Percentiles rank a stretch among this genome's conserved stretches.
Conservation (phyloP, 2,113 vertebrate species). For the Crotalus tigris region DNA sequence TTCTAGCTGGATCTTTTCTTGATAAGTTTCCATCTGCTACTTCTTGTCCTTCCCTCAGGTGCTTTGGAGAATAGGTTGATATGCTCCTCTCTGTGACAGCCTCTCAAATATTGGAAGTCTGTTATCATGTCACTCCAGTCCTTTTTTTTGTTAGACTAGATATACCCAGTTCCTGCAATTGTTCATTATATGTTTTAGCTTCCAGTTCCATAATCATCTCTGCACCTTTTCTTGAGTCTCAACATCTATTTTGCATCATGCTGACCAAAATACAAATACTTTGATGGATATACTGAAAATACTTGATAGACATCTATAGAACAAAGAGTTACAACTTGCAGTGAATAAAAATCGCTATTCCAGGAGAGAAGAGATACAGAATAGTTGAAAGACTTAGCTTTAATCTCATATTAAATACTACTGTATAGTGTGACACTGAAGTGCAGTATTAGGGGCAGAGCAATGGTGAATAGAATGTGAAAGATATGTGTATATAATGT, state of each 20-base stretch:
- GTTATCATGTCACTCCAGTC: no score
- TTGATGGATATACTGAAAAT: neutral
- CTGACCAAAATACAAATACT: neutral
- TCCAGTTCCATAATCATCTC: neutral
- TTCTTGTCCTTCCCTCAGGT: no score
- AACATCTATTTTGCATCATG: neutral
- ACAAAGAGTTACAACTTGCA: neutral
- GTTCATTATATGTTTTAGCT: neutral
- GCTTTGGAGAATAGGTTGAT: no score
- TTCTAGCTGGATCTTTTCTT: no score
- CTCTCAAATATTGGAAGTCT: neutral
- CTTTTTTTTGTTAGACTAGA: neutral
- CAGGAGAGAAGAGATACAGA: no score
- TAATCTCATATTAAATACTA: neutral
- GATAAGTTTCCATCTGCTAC: no score
- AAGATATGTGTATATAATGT: no score
- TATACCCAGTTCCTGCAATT: neutral
- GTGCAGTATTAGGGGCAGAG: no score
- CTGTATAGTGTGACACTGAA: no score
- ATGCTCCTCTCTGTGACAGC: neutral
- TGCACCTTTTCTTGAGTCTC: neutral
- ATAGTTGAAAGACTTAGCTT: neutral
- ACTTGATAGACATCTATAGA: neutral
- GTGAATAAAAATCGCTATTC: neutral
- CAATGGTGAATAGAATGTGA: no score